These are phyloP conservation scores for Aleiodes leptofemur DNA, from an alignment of 2,888 invertebrate species.

Conservation along the genomic window DNA sequence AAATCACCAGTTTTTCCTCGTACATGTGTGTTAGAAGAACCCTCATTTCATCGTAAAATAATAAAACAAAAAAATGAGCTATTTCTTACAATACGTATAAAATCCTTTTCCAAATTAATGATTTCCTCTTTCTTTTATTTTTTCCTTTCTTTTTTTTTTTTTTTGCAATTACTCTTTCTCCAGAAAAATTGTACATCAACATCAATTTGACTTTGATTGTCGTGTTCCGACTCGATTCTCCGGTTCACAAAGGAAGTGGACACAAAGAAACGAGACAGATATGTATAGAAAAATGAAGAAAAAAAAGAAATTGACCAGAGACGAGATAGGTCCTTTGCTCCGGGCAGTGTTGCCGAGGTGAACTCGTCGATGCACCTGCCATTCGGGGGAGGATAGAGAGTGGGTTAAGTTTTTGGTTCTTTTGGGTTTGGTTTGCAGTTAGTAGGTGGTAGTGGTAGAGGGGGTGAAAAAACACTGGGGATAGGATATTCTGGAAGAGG, in stretches of 20 bases:
- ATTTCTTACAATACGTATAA: constrained; percentile 5
- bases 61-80: constrained; percentile 37
- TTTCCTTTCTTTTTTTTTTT: constrained; percentile 11
- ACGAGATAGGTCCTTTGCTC: constrained; percentile 65
- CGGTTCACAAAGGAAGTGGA: constrained; percentile 8
- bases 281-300: background rate
- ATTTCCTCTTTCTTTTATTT: background rate
- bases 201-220: constrained; percentile 16
- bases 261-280: constrained; percentile 21
- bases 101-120: constrained; percentile 7
- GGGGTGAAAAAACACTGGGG: constrained; percentile 72
- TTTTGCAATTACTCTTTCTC: background rate
- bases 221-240: constrained; percentile 15
- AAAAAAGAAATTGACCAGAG: constrained; percentile 49
- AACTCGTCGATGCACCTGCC: constrained; percentile 69
- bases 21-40: constrained; percentile 8
- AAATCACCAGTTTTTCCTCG: constrained; percentile 21
- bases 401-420: constrained; percentile 34
- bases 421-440: background rate
- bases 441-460: background rate
- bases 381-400: constrained; percentile 73
- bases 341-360: constrained; percentile 64
- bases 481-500: constrained; percentile 61
- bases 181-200: constrained; percentile 14
- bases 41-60: constrained; percentile 13